Conservation (phyloP, 2,888 invertebrate genomes). For the Sthenelais limicola region DNA sequence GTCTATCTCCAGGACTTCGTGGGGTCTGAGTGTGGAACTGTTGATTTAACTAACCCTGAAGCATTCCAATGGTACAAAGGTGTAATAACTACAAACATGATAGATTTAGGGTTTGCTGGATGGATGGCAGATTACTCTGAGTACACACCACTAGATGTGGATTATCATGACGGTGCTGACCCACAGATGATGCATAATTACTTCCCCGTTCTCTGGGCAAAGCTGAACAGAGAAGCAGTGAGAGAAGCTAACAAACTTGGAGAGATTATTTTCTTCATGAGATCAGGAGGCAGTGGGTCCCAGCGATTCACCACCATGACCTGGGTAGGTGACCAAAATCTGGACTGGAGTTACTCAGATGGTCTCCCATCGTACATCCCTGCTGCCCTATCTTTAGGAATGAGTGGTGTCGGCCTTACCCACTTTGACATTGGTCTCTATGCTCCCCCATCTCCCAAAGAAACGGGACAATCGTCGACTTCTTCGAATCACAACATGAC, state of each 20-base stretch:
- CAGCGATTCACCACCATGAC: conserved; percentile 61
- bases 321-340: conserved; percentile 69
- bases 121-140: conserved; percentile 71
- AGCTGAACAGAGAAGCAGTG: conserved; percentile 61
- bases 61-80: conserved; percentile 66
- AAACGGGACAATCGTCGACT: no score
- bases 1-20: conserved; percentile 60
- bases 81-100: conserved; percentile 60
- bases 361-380: conserved; percentile 64
- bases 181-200: conserved; percentile 59
- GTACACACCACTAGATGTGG: conserved; percentile 61
- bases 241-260: conserved; percentile 61
- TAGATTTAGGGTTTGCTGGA: conserved; percentile 64
- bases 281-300: conserved; percentile 62
- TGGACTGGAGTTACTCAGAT: conserved; percentile 64
- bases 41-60: conserved; percentile 63
- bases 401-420: conserved; percentile 62
- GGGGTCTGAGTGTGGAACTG: conserved; percentile 61
- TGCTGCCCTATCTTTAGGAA: conserved; percentile 61
- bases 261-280: conserved; percentile 65
- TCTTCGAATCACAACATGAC: conserved; percentile 53
- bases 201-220: conserved; percentile 62
- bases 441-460: no score
- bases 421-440: conserved; percentile 69
- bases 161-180: conserved; percentile 52